A percentile compares a stretch with the other conserved stretches of the same genome.
phyloP scores from a whole-genome alignment of 2,888 invertebrate genomes.

The Leptopilina drosophilae region DNA sequence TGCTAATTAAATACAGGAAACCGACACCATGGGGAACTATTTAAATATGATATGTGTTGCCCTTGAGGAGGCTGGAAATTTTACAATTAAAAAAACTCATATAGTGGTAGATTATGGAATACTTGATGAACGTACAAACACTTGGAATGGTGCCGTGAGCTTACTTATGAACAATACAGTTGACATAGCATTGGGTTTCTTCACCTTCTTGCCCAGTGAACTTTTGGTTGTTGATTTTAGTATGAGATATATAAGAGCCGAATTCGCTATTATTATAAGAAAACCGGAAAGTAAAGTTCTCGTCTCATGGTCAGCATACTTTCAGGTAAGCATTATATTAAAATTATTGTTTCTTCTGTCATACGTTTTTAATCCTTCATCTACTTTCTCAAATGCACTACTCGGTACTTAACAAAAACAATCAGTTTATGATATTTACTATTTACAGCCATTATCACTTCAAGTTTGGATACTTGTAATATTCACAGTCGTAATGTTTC shows the following conservation, averaged over 20 bases:
- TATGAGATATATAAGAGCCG: not conserved
- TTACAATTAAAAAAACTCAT: too few species aligned
- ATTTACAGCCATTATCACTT: not conserved
- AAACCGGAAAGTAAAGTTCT: not conserved
- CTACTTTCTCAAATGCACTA: too few species aligned
- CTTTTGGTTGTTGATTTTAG: not conserved
- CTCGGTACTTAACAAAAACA: not conserved
- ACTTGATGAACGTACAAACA: too few species aligned
- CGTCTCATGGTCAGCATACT: not conserved
- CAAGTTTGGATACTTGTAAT: not conserved
- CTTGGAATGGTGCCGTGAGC: not conserved
- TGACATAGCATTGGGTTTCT: not conserved
- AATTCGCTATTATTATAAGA: not conserved
- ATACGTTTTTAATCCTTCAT: too few species aligned
- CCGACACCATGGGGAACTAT: too few species aligned
- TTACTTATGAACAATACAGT: not conserved
- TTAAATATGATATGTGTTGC: too few species aligned
- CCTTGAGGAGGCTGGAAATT: too few species aligned
- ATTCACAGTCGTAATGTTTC: not conserved
- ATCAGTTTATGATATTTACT: not conserved
- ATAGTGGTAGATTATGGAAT: not conserved
- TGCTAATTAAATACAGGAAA: too few species aligned
- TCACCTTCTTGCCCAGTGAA: not conserved
- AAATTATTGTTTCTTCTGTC: too few species aligned
- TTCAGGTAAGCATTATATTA: too few species aligned